A percentile compares a stretch with the other conserved stretches of the same genome.
These are phyloP conservation scores for Whitmania pigra DNA, from an alignment of 1,140 invertebrate species.

Conservation along the genomic window DNA sequence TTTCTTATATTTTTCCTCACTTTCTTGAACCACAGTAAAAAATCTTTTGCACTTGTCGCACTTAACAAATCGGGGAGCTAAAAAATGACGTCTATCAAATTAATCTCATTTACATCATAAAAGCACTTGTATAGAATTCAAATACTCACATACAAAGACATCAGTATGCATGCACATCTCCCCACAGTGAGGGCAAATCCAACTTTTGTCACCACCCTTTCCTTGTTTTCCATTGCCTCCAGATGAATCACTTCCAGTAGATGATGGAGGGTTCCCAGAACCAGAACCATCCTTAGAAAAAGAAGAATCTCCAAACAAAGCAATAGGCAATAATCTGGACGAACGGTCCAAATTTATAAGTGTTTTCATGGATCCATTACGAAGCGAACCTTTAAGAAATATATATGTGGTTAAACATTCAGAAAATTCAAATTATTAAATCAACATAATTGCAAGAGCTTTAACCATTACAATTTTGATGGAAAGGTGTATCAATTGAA, in stretches of 20 bases:
- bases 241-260: conserved; percentile 12
- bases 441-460: no score
- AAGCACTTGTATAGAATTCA: no score
- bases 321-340: no score
- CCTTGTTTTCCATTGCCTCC: conserved; percentile 18
- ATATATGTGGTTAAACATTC: no score
- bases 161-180: conserved; percentile 90
- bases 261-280: conserved; percentile 24
- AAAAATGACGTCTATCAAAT: conserved; percentile 16
- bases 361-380: no score
- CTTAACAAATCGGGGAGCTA: conserved; percentile 82
- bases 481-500: no score
- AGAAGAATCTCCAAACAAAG: neutral
- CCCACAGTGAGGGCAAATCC: conserved; percentile 83
- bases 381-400: no score
- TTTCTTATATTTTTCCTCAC: conserved; percentile 67
- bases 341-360: no score
- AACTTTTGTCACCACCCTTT: conserved; percentile 29
- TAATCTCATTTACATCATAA: no score
- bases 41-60: conserved; percentile 96
- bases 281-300: conserved; percentile 10
- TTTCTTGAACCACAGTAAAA: conserved; percentile 86
- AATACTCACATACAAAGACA: conserved; percentile 75
- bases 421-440: no score
- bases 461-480: no score